phyloP scores from a whole-genome alignment of 2,113 vertebrate genomes.

The Okapia johnstoni region DNA sequence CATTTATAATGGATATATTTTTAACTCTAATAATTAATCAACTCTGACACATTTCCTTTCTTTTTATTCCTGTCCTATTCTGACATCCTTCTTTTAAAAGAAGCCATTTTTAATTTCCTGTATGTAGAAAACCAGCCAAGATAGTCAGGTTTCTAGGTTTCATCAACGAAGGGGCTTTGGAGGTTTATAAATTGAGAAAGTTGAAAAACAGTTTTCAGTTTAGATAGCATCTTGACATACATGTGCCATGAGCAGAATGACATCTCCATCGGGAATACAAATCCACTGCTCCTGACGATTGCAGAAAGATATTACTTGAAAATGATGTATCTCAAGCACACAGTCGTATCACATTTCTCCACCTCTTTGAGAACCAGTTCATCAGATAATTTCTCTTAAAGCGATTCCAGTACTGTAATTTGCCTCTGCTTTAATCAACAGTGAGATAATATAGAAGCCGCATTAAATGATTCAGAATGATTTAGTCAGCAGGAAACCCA shows the following conservation, averaged over 20 bases:
- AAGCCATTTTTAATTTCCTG: constrained; percentile 75
- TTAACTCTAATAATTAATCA: constrained; percentile 76
- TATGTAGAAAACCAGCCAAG: constrained; percentile 57
- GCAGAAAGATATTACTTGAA: constrained; percentile 39
- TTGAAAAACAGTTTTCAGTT: constrained; percentile 54
- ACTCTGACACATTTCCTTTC: neutral
- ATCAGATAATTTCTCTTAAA: constrained; percentile 78
- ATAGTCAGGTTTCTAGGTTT: constrained; percentile 42
- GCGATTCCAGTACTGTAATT: constrained; percentile 76
- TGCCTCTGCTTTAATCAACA: constrained; percentile 79
- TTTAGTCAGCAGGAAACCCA: constrained; percentile 80
- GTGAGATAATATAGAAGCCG: constrained; percentile 76
- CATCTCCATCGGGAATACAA: constrained; percentile 55
- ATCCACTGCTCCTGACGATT: constrained; percentile 18
- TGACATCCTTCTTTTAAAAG: constrained; percentile 67
- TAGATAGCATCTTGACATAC: constrained; percentile 57
- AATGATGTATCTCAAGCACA: constrained; percentile 38
- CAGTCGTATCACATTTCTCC: constrained; percentile 61
- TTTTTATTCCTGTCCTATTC: constrained; percentile 34
- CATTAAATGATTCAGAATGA: constrained; percentile 78
- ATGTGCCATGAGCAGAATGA: constrained; percentile 24
- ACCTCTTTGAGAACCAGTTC: constrained; percentile 70
- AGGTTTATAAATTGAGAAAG: constrained; percentile 62
- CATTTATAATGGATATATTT: constrained; percentile 58
- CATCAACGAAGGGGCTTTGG: neutral